Conservation (phyloP, 1,140 invertebrate species). For the Pentalonia nigronervosa region DNA sequence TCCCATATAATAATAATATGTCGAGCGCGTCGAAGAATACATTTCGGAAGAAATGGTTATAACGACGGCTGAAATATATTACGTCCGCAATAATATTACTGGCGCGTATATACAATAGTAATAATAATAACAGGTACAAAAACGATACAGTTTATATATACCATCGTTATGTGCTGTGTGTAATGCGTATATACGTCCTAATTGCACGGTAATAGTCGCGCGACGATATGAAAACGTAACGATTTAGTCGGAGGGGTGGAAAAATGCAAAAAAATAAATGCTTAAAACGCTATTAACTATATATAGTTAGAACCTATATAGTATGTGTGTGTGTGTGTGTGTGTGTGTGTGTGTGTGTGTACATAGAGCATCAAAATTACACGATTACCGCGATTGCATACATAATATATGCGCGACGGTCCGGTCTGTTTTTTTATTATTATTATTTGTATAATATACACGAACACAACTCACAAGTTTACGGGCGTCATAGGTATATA, state of each 20-base stretch:
- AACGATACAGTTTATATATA: not conserved
- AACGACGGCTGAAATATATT: constrained; percentile 20
- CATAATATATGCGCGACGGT: not conserved
- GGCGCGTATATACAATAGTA: not conserved
- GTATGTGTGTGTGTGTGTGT: not conserved
- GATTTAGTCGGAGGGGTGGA: not conserved
- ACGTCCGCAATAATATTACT: not conserved
- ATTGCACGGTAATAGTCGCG: not conserved
- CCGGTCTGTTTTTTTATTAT: not conserved
- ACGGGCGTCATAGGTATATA: not conserved
- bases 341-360: not conserved
- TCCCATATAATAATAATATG: not conserved
- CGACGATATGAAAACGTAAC: constrained; percentile 11
- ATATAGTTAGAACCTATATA: not conserved
- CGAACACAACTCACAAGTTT: not conserved
- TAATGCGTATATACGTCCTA: not conserved
- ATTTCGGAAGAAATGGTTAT: not conserved
- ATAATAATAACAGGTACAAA: not conserved
- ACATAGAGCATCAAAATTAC: not conserved
- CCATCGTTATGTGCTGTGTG: not conserved
- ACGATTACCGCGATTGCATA: constrained; percentile 2
- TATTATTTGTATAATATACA: not conserved
- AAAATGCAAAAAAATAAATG: not conserved
- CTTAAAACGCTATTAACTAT: not conserved
- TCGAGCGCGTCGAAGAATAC: not conserved